Evolutionary conservation across 2,113 vertebrate genomes (phyloP), one percentile per base, ranked within the genome.

Genomic region (Gasterosteus nipponicus): DNA sequence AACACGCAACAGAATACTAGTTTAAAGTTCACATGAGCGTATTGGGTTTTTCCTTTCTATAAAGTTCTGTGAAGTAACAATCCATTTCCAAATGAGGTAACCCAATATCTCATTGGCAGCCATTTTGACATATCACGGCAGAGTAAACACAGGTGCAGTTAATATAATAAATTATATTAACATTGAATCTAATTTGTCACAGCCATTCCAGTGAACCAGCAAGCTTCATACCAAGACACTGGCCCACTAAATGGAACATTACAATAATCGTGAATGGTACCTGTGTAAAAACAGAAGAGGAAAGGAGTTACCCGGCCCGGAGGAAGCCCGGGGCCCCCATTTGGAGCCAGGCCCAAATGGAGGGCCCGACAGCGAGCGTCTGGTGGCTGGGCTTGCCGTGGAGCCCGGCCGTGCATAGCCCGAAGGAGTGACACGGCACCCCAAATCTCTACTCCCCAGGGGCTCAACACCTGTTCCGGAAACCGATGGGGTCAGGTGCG

Each of bases 11-110:
- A 56, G 4, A 46, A 42, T 12, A 14, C 10, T n/a, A 11, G 35
- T 35, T 61, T 62, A 63, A 53, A 69, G 29, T 46, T 44, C 9
- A 69, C 44, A 61, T 29, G 54, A 38, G 44, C 44, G 2, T 35
- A 18, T 41, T 19, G 22, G 59, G 16, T 51, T 44, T 53, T 51
- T 53, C 16, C 16, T 19, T 49, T 19, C 8, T 7, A n/a, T 49
- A 49, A 18, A 51, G 3, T 0, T 51, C 49, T 51, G 49, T 51
- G 4, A 54, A 12, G 22, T 54, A n/a, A 54, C 51, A 26, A 54
- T 26, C n/a, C 11, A 26, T 53, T 11, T 4, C 51, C 22, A 11
- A 5, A 54, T 26, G 10, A 54, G 51, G 22, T 54, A 54, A 54
- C n/a, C 4, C n/a, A 53, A 53, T n/a, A 18, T 3, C 10, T 51